Base-by-base conservation (phyloP, 2,797 vertebrate genomes). In the Mormyrops attenuatus region DNA sequence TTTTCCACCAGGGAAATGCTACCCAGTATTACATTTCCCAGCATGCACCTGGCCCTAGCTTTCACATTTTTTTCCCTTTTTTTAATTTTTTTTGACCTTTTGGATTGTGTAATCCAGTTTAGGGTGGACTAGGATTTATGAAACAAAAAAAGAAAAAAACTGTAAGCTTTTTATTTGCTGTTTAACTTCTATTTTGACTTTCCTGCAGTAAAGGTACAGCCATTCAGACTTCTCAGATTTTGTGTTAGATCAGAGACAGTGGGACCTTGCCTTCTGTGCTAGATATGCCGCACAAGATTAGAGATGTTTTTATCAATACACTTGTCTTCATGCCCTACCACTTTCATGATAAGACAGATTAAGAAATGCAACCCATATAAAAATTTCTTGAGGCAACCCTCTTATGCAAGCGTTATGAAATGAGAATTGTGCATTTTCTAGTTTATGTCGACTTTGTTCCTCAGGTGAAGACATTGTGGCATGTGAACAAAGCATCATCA, bases 1-100 rank as follows among this genome's bases (percentile, higher is more conserved):
- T 38, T 20, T 5, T 0, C 88, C 41, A 53, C 77, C 20, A 89
- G 53, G 53, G 7, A 55, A 44, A n/a, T 55, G 30, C 73, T 84
- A 77, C 77, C 38, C 88, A 85, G 38, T 44, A 44, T 80, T n/a
- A 80, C 53, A 41, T n/a, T 63, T 89, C 88, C 88, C 38, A 60
- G 53, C 50, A 89, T 52, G 69, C 88, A 89, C 88, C 77, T 89
- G 73, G 52, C 49, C 49, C 82, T 44, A 52, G 47, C 47, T 3
- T 52, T 9, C 41, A 85, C 38, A 20, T n/a, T 80, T 69, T 69
- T 69, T 34, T 11, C 1, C 49, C 1, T 5, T 5, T 50, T 50
- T 50, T 4, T 8, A 30, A 30, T 0, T 73, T 38, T 77, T 30
- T 82, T 44, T 82, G 77, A 82, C 77, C 41, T 41, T 82, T 82